Evolutionary conservation across 2,113 vertebrate genomes (phyloP).

Genomic region (Phaethon lepturus): DNA sequence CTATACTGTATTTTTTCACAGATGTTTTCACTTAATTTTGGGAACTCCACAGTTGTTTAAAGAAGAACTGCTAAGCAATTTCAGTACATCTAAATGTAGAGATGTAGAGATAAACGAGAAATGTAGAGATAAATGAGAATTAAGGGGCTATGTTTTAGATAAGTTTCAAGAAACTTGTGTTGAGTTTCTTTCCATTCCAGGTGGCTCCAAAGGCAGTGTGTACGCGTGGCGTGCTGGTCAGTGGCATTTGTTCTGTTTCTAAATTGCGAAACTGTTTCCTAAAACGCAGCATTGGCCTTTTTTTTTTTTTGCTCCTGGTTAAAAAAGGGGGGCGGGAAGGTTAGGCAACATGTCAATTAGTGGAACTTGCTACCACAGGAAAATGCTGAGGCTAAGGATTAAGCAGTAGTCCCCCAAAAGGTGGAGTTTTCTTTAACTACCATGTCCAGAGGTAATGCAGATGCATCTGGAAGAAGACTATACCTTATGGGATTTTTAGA

Average conservation of each 20-base stretch:
- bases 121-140: background rate
- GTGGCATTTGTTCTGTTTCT: background rate
- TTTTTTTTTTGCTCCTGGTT: background rate
- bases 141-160: background rate
- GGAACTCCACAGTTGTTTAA: background rate
- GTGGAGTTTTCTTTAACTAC: background rate
- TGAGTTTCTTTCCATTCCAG: background rate
- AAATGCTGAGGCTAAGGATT: background rate
- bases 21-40: background rate
- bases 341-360: background rate
- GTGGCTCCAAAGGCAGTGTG: background rate
- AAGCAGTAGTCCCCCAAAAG: background rate
- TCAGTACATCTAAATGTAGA: background rate
- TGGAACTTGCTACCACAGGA: background rate
- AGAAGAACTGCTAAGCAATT: background rate
- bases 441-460: background rate
- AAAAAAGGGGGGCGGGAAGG: background rate
- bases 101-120: too few species aligned
- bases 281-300: background rate
- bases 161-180: background rate
- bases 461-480: background rate
- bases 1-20: background rate
- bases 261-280: background rate
- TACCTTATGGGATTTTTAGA: background rate
- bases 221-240: accelerated